Percentiles rank a stretch among this genome's conserved stretches.
These are phyloP conservation scores for Entelurus aequoreus DNA, from an alignment of 2,113 vertebrate genomes.

Conservation along the genomic window DNA sequence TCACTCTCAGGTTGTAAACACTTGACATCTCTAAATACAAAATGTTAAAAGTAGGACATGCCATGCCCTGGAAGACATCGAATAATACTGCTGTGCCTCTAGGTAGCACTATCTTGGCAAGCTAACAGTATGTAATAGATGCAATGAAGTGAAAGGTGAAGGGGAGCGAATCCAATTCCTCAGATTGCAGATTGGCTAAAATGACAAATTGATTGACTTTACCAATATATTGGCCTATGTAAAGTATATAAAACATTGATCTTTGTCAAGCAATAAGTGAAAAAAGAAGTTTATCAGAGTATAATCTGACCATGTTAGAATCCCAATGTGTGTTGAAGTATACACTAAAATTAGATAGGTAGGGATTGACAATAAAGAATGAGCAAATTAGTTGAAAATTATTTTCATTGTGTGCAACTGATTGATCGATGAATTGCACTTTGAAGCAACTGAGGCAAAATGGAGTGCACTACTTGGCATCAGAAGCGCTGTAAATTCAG, in stretches of 20 bases:
- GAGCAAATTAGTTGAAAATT: too few relatives aligned
- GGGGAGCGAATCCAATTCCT: constrained; percentile 6
- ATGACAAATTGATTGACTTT: neutral
- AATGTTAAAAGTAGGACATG: constrained; percentile 41
- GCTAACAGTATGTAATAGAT: constrained; percentile 14
- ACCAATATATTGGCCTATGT: neutral
- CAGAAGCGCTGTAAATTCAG: too few relatives aligned
- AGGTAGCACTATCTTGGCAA: constrained; percentile 16
- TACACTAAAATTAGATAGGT: too few relatives aligned
- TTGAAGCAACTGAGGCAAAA: too few relatives aligned
- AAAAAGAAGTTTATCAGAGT: too few relatives aligned
- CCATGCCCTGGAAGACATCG: constrained; percentile 31
- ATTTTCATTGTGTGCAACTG: too few relatives aligned
- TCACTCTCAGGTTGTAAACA: constrained; percentile 10
- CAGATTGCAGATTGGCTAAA: neutral
- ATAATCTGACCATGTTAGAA: too few relatives aligned
- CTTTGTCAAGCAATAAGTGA: too few relatives aligned
- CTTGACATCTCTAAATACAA: constrained; percentile 28
- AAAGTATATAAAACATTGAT: neutral
- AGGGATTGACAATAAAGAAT: too few relatives aligned
- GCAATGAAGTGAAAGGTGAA: constrained; percentile 11
- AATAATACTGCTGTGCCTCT: constrained; percentile 4
- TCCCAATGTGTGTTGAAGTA: too few relatives aligned
- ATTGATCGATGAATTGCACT: too few relatives aligned
- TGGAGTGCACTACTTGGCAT: too few relatives aligned